Evolutionary conservation across 2,888 invertebrate genomes (phyloP).

Genomic region (Pseudanteris insignis): DNA sequence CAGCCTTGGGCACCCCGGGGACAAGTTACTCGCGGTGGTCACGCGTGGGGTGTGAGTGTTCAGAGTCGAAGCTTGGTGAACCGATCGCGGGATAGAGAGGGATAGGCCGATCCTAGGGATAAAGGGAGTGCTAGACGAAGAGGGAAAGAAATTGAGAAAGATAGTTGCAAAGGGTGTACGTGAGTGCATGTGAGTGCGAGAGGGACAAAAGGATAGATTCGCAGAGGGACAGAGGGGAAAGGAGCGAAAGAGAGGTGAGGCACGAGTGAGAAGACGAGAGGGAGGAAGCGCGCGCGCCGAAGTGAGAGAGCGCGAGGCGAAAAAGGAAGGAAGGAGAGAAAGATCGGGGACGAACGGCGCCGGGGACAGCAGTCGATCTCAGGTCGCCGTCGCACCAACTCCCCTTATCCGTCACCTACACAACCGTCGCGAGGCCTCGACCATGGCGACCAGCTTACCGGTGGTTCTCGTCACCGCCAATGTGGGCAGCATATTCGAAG

Average conservation of each 20-base stretch:
- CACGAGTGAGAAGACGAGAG: conserved; percentile 3
- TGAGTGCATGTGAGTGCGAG: too few relatives aligned
- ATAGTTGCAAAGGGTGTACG: too few relatives aligned
- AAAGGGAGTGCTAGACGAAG: too few relatives aligned
- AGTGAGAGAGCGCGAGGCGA: conserved; percentile 8
- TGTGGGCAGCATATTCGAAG: conserved; percentile 28
- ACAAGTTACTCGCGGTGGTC: conserved; percentile 38
- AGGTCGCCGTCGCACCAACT: conserved; percentile 12
- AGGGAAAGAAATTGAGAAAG: too few relatives aligned
- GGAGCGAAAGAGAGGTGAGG: background rate
- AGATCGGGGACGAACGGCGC: too few relatives aligned
- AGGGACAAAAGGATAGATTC: too few relatives aligned
- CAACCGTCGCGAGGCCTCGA: background rate
- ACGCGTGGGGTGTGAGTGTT: conserved; percentile 27
- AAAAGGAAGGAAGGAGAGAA: too few relatives aligned
- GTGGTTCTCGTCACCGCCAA: conserved; percentile 25
- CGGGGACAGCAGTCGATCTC: conserved; percentile 26
- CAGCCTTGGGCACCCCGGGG: conserved; percentile 54
- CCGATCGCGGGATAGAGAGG: conserved; percentile 4
- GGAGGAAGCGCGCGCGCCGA: too few relatives aligned
- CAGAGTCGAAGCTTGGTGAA: conserved; percentile 11
- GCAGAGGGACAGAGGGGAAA: conserved; percentile 4
- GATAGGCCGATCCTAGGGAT: too few relatives aligned
- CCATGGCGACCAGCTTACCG: conserved; percentile 32
- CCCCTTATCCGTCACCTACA: background rate